phyloP scores from a whole-genome alignment of 2,113 vertebrate species.

The Meleagris gallopavo region DNA sequence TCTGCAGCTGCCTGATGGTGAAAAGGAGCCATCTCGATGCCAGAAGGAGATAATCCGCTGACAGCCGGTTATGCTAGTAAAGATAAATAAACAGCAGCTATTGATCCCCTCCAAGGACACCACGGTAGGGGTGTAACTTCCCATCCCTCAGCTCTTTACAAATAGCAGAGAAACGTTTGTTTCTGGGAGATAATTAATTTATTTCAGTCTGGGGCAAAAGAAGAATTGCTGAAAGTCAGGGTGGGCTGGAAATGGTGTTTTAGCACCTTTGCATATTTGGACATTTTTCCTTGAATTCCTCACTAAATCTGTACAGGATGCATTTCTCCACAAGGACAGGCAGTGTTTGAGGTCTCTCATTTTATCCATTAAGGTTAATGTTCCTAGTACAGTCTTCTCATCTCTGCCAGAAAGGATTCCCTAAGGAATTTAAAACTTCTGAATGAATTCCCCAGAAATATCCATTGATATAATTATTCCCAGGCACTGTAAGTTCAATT shows the following conservation, averaged over 20 bases:
- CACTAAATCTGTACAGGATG: background rate
- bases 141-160: background rate
- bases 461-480: constrained; percentile 22
- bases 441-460: constrained; percentile 27
- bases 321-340: background rate
- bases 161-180: constrained; percentile 8
- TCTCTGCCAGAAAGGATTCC: background rate
- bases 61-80: constrained; percentile 45
- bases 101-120: constrained; percentile 15
- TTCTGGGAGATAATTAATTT: constrained; percentile 40
- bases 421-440: constrained; percentile 21
- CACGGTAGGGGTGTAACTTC: background rate
- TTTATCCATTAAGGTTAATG: constrained; percentile 23
- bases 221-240: background rate
- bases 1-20: constrained; percentile 43
- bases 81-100: constrained; percentile 58
- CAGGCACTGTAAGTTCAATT: background rate
- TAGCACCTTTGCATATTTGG: background rate
- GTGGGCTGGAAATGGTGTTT: background rate
- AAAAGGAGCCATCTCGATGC: constrained; percentile 15
- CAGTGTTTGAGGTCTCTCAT: background rate
- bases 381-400: background rate
- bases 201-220: background rate
- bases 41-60: constrained; percentile 55
- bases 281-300: background rate